Percentiles rank a stretch among this genome's conserved stretches.
Evolutionary conservation across 2,888 invertebrate genomes (phyloP).

Genomic region (Drosophila kokeensis): DNA sequence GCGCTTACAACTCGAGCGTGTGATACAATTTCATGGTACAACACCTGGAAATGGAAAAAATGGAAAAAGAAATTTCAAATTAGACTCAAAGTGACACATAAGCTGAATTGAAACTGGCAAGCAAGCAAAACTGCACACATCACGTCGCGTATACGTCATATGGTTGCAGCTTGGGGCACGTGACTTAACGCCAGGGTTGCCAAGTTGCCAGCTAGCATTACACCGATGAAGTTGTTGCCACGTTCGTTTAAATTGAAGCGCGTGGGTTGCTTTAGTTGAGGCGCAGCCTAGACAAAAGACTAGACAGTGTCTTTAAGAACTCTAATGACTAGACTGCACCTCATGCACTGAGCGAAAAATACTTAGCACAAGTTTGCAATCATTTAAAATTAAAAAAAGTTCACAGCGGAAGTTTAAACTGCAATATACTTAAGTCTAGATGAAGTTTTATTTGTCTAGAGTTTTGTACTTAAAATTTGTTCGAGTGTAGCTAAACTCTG

Average conservation of each 20-base stretch:
- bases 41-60: conserved; percentile 88
- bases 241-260: not conserved
- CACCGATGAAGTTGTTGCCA: conserved; percentile 39
- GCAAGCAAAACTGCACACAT: conserved; percentile 35
- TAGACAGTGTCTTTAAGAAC: conserved; percentile 41
- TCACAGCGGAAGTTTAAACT: too few relatives aligned
- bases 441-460: not conserved
- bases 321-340: conserved; percentile 52
- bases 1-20: conserved; percentile 94
- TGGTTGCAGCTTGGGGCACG: conserved; percentile 19
- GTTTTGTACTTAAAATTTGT: not conserved
- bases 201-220: not conserved
- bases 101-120: conserved; percentile 24
- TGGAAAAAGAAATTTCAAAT: conserved; percentile 34
- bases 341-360: conserved; percentile 37
- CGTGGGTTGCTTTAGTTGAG: conserved; percentile 18
- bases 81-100: conserved; percentile 26
- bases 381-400: not conserved
- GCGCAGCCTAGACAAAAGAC: conserved; percentile 38
- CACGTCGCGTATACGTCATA: conserved; percentile 56
- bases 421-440: not conserved
- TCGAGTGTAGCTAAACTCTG: conserved; percentile 22
- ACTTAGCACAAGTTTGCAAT: too few relatives aligned
- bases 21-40: conserved; percentile 96
- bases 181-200: conserved; percentile 1